Conservation (phyloP, 92 coral and sea anemone species). For the Galaxea fascicularis region DNA sequence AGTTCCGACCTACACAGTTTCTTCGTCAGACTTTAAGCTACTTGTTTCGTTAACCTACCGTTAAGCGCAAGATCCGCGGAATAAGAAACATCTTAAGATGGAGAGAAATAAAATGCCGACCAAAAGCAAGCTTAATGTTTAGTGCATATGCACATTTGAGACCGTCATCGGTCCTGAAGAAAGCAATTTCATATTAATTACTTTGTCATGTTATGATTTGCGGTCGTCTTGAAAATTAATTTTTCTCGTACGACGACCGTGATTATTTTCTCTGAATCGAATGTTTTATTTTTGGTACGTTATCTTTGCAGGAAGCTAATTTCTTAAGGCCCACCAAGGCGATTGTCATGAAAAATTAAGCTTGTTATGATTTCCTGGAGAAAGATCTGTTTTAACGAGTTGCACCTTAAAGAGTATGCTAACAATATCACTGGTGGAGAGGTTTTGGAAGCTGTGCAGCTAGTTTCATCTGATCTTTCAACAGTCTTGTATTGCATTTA, state of each 20-base stretch:
- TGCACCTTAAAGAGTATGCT: not conserved
- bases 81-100: too few species aligned
- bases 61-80: too few species aligned
- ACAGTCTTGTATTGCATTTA: not conserved
- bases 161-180: not conserved
- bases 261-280: not conserved
- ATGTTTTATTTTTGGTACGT: not conserved
- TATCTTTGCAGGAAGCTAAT: not conserved
- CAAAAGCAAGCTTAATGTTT: not conserved
- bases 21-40: too few species aligned
- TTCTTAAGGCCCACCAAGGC: not conserved
- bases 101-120: not conserved
- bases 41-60: too few species aligned
- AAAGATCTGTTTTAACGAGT: not conserved
- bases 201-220: constrained; percentile 2
- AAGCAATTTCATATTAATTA: not conserved
- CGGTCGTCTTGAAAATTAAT: constrained; percentile 4
- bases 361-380: not conserved
- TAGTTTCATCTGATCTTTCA: not conserved
- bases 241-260: not conserved
- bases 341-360: not conserved
- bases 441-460: not conserved
- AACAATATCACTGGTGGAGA: not conserved
- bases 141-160: not conserved
- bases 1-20: too few species aligned